phyloP scores from a whole-genome alignment of 92 coral and sea anemone species.

The Virgularia gustaviana region DNA sequence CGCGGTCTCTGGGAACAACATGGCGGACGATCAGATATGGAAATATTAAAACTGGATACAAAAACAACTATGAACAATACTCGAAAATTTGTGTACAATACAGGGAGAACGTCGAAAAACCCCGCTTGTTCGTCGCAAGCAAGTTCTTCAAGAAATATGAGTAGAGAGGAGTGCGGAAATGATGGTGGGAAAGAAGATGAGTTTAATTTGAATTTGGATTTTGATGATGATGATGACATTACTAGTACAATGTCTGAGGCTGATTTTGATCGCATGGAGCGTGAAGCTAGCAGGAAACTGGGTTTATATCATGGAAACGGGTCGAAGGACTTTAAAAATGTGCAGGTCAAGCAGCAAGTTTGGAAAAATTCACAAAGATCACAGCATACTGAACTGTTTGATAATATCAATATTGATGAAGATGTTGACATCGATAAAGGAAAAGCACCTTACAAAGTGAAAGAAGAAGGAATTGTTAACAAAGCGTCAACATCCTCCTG shows the following conservation, averaged over 20 bases:
- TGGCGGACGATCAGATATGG: not conserved
- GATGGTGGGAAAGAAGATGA: slow-evolving; percentile 56
- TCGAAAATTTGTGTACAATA: slow-evolving; percentile 5
- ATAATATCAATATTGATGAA: not conserved
- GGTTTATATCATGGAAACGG: not conserved
- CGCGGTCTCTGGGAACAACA: too few relatives aligned
- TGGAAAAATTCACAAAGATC: too few relatives aligned
- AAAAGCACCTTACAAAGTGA: not conserved
- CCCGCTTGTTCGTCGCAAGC: not conserved
- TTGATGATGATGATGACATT: slow-evolving; percentile 27
- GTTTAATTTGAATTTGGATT: slow-evolving; percentile 26
- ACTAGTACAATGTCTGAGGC: slow-evolving; percentile 18
- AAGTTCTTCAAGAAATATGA: not conserved
- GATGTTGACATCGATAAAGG: not conserved
- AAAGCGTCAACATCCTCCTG: not conserved
- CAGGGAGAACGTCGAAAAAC: not conserved
- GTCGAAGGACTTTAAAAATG: too few relatives aligned
- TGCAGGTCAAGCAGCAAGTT: not conserved
- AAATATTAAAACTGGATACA: not conserved
- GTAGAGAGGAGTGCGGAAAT: slow-evolving; percentile 36
- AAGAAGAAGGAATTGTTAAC: not conserved
- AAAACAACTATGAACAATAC: not conserved
- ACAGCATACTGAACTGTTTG: not conserved
- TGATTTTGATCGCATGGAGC: slow-evolving; percentile 13
- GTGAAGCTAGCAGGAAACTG: slow-evolving; percentile 13